Evolutionary conservation across 2,888 invertebrate genomes (phyloP).

Genomic region (Anthophora plumipes): DNA sequence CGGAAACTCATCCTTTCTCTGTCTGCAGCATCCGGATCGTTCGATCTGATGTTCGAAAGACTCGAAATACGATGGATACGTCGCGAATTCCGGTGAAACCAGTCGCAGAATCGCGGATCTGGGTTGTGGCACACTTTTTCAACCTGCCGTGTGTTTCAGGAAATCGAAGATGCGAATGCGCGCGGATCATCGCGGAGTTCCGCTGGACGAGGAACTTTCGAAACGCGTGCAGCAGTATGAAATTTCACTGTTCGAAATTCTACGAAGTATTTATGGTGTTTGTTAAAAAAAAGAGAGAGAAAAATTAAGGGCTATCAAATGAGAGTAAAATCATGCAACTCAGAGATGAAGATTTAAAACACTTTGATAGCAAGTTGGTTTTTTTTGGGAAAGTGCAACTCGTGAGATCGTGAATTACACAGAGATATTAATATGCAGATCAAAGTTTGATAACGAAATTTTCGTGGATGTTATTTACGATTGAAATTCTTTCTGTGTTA

Average conservation of each 20-base stretch:
- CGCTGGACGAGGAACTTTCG: slow-evolving; percentile 43
- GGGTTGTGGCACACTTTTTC: slow-evolving; percentile 76
- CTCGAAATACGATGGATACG: slow-evolving; percentile 27
- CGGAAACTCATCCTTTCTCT: slow-evolving; percentile 48
- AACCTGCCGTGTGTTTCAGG: slow-evolving; percentile 28
- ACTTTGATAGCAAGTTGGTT: no score
- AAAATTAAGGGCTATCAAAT: neutral
- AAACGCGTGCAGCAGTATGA: slow-evolving; percentile 26
- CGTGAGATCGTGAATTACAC: no score
- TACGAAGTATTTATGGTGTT: neutral
- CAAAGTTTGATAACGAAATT: no score
- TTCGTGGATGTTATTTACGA: no score
- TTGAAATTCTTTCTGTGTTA: no score
- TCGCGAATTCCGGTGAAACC: slow-evolving; percentile 67
- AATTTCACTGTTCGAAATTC: slow-evolving; percentile 48
- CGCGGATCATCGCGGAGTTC: slow-evolving; percentile 3
- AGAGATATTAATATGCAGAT: no score
- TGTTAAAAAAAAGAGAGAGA: neutral
- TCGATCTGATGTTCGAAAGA: neutral
- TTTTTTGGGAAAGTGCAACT: no score
- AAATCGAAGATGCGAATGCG: slow-evolving; percentile 47
- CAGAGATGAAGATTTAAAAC: neutral
- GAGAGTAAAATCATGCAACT: neutral
- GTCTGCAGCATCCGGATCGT: neutral
- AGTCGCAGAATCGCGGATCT: slow-evolving; percentile 63